Base-by-base conservation (phyloP, 1,140 invertebrate genomes). In the Zaprionus inermis region DNA sequence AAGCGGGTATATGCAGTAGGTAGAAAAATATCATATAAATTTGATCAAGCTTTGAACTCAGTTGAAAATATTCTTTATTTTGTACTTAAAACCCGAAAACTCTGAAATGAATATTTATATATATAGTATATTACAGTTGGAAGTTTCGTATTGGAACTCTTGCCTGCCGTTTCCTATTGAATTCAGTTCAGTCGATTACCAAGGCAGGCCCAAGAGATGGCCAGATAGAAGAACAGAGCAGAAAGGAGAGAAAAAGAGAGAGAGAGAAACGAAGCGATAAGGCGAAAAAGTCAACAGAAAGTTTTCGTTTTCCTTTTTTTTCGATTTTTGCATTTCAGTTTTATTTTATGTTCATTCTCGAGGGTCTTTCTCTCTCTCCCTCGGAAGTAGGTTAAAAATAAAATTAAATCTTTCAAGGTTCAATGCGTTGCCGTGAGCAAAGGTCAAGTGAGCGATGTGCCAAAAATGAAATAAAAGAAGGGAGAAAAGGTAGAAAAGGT, bases 121-220 rank as follows among this genome's bases (percentile, higher is more conserved):
- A n/a, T n/a, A n/a, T 18, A 38, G 59, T 70, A 63, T 63, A 3
- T 46, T 10, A 7, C 6, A 28, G 59, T 44, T 32, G 22, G 11
- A 11, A 49, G 10, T 49, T 18, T 12, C 44, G 18, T 16, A 12
- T 22, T 10, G 10, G 24, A 46, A 16, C n/a, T 49, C 12, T 12
- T 12, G 16, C 24, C 16, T 14, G 5, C 60, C 69, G 32, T 83
- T 77, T 70, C 24, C 54, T 49, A 77, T 51, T 63, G 54, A 44
- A 56, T 55, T 9, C 73, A 77, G 60, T 69, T 61, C 76, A 75
- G 84, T 84, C 85, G 82, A 85, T 85, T 85, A 61, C 71, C 64
- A 86, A 71, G 73, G 58, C 38, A 38, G 56, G 20, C 32, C n/a
- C n/a, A 67, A 18, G 46, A 55, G 28, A 46, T 18, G 16, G 14